Conservation (phyloP, 2,888 invertebrate species). For the Lasioglossum oenotherae region DNA sequence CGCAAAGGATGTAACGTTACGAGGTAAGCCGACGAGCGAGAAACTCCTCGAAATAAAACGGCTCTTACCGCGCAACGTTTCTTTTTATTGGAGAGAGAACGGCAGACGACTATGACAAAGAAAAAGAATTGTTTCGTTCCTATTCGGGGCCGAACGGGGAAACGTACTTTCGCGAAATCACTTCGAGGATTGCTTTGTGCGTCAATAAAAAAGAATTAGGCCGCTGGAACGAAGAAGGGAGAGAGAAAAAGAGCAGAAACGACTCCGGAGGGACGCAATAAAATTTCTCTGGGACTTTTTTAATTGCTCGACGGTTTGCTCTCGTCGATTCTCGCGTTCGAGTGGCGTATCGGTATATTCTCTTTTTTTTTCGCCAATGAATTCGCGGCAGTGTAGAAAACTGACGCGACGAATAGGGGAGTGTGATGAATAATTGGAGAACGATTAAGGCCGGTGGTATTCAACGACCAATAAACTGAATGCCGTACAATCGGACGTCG, state of each 20-base stretch:
- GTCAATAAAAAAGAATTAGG: neutral
- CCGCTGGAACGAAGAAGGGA: too few relatives aligned
- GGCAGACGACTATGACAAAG: neutral
- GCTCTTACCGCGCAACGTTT: neutral
- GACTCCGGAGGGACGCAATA: neutral
- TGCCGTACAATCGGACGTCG: neutral
- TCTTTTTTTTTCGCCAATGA: neutral
- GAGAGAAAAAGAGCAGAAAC: neutral
- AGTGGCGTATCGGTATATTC: too few relatives aligned
- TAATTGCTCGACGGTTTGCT: constrained; percentile 9
- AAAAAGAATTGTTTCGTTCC: constrained; percentile 4
- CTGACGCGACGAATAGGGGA: constrained; percentile 2
- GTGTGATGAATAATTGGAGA: constrained; percentile 16
- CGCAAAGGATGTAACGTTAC: neutral
- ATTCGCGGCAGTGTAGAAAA: constrained; percentile 8
- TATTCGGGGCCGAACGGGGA: constrained; percentile 19
- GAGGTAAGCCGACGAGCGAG: neutral
- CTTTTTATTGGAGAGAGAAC: neutral
- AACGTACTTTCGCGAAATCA: constrained; percentile 21
- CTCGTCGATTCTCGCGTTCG: neutral
- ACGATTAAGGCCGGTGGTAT: constrained; percentile 18
- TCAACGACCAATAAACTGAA: neutral
- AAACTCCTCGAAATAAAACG: constrained; percentile 7
- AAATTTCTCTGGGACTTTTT: constrained; percentile 23
- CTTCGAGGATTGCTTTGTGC: constrained; percentile 11